Conservation (phyloP, 2,113 vertebrate genomes). For the Daubentonia madagascariensis region DNA sequence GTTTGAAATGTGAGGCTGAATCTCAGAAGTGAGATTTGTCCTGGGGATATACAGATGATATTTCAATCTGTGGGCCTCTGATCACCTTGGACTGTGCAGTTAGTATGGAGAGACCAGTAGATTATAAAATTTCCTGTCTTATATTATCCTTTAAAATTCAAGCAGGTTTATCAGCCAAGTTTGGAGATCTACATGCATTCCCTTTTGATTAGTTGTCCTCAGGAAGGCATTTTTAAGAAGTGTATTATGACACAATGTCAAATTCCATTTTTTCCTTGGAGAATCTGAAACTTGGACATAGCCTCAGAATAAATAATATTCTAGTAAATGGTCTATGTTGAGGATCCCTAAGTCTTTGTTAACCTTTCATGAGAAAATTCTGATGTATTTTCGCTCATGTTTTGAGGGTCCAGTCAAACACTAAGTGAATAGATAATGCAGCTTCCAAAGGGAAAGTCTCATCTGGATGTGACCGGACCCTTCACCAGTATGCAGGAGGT, state of each 20-base stretch:
- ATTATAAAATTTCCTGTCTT: neutral
- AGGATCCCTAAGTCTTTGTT: neutral
- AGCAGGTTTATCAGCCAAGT: neutral
- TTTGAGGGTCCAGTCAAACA: neutral
- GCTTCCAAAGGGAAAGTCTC: neutral
- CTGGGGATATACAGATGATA: neutral
- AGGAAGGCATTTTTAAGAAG: neutral
- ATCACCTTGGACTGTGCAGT: neutral
- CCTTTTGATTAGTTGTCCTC: neutral
- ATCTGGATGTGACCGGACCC: too few relatives aligned
- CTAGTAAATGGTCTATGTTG: neutral
- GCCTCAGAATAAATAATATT: neutral
- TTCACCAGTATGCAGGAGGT: neutral
- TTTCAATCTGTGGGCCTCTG: neutral
- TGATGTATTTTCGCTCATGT: neutral
- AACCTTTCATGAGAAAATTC: neutral
- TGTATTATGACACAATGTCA: neutral
- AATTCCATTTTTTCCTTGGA: neutral
- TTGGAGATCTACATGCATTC: neutral
- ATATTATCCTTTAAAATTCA: neutral
- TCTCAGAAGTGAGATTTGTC: neutral
- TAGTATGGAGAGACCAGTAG: neutral
- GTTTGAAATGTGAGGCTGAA: neutral
- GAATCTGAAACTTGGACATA: neutral
- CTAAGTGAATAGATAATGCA: neutral